Percentiles rank a stretch among this genome's conserved stretches.
Evolutionary conservation across 2,113 vertebrate species (phyloP).

Genomic region (Fregetta grallaria): DNA sequence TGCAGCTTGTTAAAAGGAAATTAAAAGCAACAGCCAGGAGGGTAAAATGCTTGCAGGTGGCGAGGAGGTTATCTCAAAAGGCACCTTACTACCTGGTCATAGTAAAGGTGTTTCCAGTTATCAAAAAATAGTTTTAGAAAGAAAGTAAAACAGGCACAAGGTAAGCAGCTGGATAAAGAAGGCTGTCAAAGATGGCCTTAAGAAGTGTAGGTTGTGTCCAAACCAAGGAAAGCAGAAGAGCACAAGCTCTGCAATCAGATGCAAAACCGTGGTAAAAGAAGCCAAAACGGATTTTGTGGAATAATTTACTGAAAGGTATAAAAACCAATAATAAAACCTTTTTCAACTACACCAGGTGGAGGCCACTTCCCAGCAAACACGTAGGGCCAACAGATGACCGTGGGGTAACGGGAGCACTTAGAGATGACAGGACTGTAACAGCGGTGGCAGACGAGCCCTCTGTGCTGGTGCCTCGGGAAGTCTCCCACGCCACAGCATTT

Average conservation of each 20-base stretch:
- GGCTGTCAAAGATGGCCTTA: not conserved
- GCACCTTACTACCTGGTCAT: not conserved
- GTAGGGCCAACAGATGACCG: not conserved
- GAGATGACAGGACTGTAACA: not conserved
- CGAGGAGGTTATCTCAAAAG: not conserved
- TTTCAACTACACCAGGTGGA: not conserved
- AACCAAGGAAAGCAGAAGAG: not conserved
- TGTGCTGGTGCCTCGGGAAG: not conserved
- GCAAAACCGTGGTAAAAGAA: not conserved
- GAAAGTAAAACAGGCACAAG: not conserved
- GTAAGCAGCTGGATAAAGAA: not conserved
- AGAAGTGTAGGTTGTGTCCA: not conserved
- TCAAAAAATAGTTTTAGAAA: not conserved
- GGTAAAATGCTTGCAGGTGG: not conserved
- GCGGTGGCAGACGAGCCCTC: rapidly evolving
- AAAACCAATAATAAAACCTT: not conserved
- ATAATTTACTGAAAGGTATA: not conserved
- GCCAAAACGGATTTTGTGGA: not conserved
- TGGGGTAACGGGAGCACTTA: not conserved
- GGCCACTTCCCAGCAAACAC: not conserved
- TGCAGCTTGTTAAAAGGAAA: not conserved
- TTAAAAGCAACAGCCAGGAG: not conserved
- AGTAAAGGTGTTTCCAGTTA: not conserved
- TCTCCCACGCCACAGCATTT: not conserved
- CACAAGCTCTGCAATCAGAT: not conserved